Conservation (phyloP, 1,140 invertebrate species). For the Tetramorium parvispinum region DNA sequence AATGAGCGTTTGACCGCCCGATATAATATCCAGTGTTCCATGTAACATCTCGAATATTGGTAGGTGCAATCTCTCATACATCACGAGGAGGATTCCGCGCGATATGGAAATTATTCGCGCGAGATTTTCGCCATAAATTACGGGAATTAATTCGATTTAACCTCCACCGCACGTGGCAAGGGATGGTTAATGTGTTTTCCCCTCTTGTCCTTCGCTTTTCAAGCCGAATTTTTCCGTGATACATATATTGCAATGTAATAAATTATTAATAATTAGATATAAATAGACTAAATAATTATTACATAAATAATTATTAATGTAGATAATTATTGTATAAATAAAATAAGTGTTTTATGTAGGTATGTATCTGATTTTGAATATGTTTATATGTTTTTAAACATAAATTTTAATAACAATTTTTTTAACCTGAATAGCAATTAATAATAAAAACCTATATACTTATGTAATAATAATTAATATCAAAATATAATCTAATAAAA, state of each 20-base stretch:
- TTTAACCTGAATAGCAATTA: no score
- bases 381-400: no score
- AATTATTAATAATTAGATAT: no score
- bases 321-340: no score
- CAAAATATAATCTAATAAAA: background rate
- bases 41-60: constrained; percentile 72
- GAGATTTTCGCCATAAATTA: constrained; percentile 82
- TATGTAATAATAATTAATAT: background rate
- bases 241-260: background rate
- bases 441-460: background rate
- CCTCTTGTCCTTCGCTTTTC: background rate
- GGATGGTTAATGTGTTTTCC: constrained; percentile 38
- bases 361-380: no score
- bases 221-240: constrained; percentile 17
- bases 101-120: constrained; percentile 82
- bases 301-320: no score
- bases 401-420: no score
- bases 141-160: constrained; percentile 79
- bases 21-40: constrained; percentile 66
- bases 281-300: no score
- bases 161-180: constrained; percentile 27
- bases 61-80: constrained; percentile 79
- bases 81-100: constrained; percentile 77
- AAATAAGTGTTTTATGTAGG: no score
- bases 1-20: constrained; percentile 56